Base-by-base conservation (phyloP, 2,888 invertebrate species). In the Metellina segmentata region DNA sequence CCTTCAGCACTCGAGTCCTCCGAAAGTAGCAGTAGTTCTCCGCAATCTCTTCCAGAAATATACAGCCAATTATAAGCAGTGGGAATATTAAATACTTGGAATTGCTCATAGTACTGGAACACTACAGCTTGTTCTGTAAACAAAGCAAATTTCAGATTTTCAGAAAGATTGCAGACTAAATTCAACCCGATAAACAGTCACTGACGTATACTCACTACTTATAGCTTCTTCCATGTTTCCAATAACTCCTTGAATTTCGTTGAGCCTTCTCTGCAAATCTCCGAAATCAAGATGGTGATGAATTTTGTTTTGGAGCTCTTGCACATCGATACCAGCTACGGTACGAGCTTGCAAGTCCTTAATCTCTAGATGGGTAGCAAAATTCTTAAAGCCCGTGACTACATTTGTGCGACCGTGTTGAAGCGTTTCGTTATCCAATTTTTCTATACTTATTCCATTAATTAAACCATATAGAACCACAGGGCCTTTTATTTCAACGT, bases 81-180 rank as follows among this genome's bases (percentile, higher is more conserved):
- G 0, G 89, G 89, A 34, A 89, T 86, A 8, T 69, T 49, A 49
- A 92, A 89, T n/a, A 75, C 71, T 49, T 92, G 85, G 61, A 89
- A 89, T 8, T 82, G 70, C 9, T 92, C 92, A 20, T 92, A 92
- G 51, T 92, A 92, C 34, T 92, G 89, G 72, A 92, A 88, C 11
- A 92, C 20, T 4, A 92, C 72, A n/a, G 92, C 92, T 82, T 92
- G 92, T 19, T 78, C 92, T 92, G 69, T 19, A 89, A 75, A 48
- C 7, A 34, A 52, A 9, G 48, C 11, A 49, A 9, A 82, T 70
- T 34, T 48, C 13, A 82, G 1, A 1, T 81, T 69, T 49, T 20
- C 4, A 48, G 13, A 13, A 81, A 61, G 48, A 78, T 11, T n/a
- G 19, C 8, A 78, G 5, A 61, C 1, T 1, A 61, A 61, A 61